Percentiles rank a stretch among this genome's conserved stretches.
phyloP scores from a whole-genome alignment of 2,113 vertebrate species.

The Lepus europaeus region DNA sequence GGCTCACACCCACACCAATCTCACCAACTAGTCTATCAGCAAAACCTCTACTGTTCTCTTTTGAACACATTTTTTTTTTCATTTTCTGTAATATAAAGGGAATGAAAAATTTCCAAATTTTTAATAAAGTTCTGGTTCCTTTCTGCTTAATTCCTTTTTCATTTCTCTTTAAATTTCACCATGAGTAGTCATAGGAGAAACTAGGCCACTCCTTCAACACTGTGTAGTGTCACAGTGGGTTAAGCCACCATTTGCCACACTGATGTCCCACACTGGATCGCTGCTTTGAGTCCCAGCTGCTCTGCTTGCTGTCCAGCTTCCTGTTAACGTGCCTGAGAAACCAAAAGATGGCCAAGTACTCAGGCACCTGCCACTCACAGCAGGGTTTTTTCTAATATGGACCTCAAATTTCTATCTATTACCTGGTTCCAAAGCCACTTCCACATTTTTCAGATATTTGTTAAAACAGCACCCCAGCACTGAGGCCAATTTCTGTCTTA shows the following conservation, averaged over 20 bases:
- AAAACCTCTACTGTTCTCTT: neutral
- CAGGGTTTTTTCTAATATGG: neutral
- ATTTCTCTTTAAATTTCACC: neutral
- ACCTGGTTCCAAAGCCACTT: neutral
- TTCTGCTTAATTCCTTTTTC: neutral
- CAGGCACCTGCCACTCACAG: neutral
- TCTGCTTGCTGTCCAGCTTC: neutral
- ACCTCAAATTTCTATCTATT: neutral
- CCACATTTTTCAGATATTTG: neutral
- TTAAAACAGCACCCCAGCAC: neutral
- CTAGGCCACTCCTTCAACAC: neutral
- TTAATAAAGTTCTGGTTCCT: neutral
- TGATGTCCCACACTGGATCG: too few relatives aligned
- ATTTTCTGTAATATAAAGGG: neutral
- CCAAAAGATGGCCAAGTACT: too few relatives aligned
- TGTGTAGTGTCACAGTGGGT: neutral
- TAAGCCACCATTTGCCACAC: too few relatives aligned
- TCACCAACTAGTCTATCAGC: neutral
- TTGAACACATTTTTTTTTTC: neutral
- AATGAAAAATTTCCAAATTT: neutral
- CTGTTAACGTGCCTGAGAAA: too few relatives aligned
- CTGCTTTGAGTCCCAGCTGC: too few relatives aligned
- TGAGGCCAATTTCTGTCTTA: neutral
- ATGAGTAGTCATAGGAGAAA: neutral
- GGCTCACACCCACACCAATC: neutral